Evolutionary conservation across 2,797 vertebrate genomes (phyloP).

Genomic region (Fratercula arctica): DNA sequence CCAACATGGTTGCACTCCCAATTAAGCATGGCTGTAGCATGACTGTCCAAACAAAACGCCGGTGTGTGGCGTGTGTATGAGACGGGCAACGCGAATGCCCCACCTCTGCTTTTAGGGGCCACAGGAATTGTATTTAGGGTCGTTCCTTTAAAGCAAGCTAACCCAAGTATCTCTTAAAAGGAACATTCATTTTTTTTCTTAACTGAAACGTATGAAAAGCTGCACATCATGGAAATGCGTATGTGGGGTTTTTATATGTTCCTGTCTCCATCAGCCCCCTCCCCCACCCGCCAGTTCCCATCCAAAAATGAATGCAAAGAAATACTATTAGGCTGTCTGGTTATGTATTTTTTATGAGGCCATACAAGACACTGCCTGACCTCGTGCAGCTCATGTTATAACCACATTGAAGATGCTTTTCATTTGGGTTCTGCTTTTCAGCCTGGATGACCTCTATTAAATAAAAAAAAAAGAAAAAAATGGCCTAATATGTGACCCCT

Average conservation of each 20-base stretch:
- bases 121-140: not conserved
- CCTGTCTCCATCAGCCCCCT: conserved; percentile 41
- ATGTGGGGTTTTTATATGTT: conserved; percentile 39
- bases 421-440: conserved; percentile 85
- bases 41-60: not conserved
- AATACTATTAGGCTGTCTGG: conserved; percentile 85
- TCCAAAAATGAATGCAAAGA: conserved; percentile 85
- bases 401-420: conserved; percentile 85
- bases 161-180: not conserved
- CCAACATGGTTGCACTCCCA: conserved; percentile 5
- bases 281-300: conserved; percentile 73
- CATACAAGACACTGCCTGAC: conserved; percentile 84
- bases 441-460: conserved; percentile 84
- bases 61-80: fast-evolving
- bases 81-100: not conserved
- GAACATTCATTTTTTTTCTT: not conserved
- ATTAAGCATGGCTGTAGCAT: not conserved
- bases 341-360: conserved; percentile 88
- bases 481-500: conserved; percentile 79
- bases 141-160: not conserved
- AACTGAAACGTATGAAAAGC: conserved; percentile 31
- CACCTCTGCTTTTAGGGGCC: not conserved
- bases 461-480: conserved; percentile 74
- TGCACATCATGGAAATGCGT: conserved; percentile 49
- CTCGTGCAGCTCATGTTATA: conserved; percentile 82